Conservation (phyloP, 2,888 invertebrate genomes). For the Temnothorax unifasciatus region DNA sequence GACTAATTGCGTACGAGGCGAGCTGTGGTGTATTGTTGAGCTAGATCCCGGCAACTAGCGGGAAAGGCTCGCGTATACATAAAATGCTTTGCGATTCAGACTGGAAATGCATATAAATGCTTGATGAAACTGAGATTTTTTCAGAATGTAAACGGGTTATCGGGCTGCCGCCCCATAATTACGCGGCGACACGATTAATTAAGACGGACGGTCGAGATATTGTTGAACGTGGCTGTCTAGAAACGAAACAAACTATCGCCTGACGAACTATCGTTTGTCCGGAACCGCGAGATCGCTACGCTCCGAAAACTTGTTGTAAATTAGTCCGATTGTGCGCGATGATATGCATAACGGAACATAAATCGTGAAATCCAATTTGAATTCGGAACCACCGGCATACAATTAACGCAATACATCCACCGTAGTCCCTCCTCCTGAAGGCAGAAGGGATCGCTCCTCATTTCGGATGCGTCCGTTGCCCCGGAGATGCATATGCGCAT, state of each 20-base stretch:
- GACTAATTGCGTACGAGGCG: constrained; percentile 79
- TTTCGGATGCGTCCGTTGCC: constrained; percentile 62
- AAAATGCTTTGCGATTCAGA: constrained; percentile 78
- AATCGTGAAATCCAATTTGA: constrained; percentile 66
- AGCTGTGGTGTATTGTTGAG: constrained; percentile 78
- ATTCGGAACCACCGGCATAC: constrained; percentile 60
- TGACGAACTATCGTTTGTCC: constrained; percentile 18
- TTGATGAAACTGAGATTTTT: constrained; percentile 82
- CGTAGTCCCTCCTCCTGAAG: background rate
- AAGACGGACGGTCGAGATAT: constrained; percentile 53
- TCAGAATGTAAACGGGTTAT: constrained; percentile 78
- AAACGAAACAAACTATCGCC: background rate
- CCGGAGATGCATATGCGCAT: constrained; percentile 58
- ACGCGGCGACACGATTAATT: constrained; percentile 69
- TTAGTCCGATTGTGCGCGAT: constrained; percentile 33
- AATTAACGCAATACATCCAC: constrained; percentile 60
- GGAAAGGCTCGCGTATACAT: constrained; percentile 68
- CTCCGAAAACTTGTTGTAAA: constrained; percentile 26
- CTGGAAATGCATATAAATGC: constrained; percentile 80
- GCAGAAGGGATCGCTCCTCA: constrained; percentile 59
- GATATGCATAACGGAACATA: constrained; percentile 62
- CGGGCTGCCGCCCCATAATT: constrained; percentile 68
- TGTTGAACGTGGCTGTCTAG: background rate
- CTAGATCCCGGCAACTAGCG: constrained; percentile 77
- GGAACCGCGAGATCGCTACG: constrained; percentile 10